A percentile compares a stretch with the other conserved stretches of the same genome.
Evolutionary conservation across 2,888 invertebrate species (phyloP).

Genomic region (Lasioglossum malachurum): DNA sequence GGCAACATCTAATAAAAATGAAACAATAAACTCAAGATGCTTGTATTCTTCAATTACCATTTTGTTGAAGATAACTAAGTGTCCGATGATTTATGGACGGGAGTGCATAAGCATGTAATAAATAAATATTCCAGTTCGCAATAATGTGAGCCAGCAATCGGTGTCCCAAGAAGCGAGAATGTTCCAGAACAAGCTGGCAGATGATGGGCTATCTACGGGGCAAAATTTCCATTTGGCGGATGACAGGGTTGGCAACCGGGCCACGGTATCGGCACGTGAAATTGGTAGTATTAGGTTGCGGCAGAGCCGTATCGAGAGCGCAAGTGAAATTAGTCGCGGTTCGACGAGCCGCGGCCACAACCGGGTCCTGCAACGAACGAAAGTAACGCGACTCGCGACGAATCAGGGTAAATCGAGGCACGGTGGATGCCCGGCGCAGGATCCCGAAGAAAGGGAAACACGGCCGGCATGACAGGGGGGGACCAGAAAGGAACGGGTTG

Average conservation of each 20-base stretch:
- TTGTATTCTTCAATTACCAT: too few species aligned
- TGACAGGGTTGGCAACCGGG: neutral
- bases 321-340: conserved; percentile 76
- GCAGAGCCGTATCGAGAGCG: conserved; percentile 66
- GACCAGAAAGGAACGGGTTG: conserved; percentile 14
- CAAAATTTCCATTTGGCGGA: neutral
- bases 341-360: conserved; percentile 59
- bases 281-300: conserved; percentile 53
- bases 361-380: conserved; percentile 61
- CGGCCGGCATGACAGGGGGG: neutral
- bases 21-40: too few species aligned
- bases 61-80: too few species aligned
- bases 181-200: neutral
- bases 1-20: too few species aligned
- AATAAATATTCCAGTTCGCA: neutral
- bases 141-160: neutral
- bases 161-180: neutral
- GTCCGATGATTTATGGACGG: too few species aligned
- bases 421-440: conserved; percentile 29
- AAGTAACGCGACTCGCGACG: conserved; percentile 65
- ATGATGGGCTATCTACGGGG: neutral
- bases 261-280: conserved; percentile 39
- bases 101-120: too few species aligned
- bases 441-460: conserved; percentile 49
- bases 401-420: conserved; percentile 65